phyloP scores from a whole-genome alignment of 2,888 invertebrate genomes.

The Diadegma fenestrale region DNA sequence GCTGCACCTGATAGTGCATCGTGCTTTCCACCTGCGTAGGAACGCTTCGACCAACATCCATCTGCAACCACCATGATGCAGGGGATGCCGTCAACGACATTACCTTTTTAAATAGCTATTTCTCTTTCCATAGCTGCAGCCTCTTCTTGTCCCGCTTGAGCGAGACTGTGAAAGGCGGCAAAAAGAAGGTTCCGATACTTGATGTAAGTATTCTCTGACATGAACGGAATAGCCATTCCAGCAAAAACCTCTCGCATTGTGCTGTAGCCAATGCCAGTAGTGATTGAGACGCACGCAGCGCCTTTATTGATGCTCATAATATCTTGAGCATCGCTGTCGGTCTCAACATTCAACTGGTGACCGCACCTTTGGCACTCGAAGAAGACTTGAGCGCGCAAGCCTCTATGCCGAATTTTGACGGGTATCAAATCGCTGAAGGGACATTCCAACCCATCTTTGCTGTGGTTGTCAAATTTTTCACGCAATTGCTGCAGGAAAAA shows the following conservation, averaged over 20 bases:
- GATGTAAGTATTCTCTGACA: conserved; percentile 42
- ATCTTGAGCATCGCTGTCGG: background rate
- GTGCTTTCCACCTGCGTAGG: conserved; percentile 47
- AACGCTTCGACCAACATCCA: conserved; percentile 60
- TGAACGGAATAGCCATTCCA: conserved; percentile 43
- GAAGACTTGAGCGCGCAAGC: conserved; percentile 31
- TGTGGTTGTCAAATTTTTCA: conserved; percentile 25
- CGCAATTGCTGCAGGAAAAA: conserved; percentile 24
- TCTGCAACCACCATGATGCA: conserved; percentile 53
- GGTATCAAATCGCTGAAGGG: conserved; percentile 15
- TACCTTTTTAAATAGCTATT: conserved; percentile 35
- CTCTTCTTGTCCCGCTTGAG: conserved; percentile 19
- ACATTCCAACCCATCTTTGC: background rate
- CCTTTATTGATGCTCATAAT: conserved; percentile 27
- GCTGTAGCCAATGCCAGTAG: conserved; percentile 44
- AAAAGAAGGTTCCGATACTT: conserved; percentile 36
- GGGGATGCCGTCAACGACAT: conserved; percentile 47
- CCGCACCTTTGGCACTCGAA: conserved; percentile 31
- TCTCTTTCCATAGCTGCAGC: conserved; percentile 18
- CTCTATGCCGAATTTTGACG: conserved; percentile 4
- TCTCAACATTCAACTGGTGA: background rate
- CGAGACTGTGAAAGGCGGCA: background rate
- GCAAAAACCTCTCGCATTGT: conserved; percentile 49
- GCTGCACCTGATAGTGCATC: conserved; percentile 51
- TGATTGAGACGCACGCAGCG: conserved; percentile 48